Percentiles rank a stretch among this genome's conserved stretches.
phyloP scores from a whole-genome alignment of 2,113 vertebrate genomes.

The Rhodinocichla rosea region DNA sequence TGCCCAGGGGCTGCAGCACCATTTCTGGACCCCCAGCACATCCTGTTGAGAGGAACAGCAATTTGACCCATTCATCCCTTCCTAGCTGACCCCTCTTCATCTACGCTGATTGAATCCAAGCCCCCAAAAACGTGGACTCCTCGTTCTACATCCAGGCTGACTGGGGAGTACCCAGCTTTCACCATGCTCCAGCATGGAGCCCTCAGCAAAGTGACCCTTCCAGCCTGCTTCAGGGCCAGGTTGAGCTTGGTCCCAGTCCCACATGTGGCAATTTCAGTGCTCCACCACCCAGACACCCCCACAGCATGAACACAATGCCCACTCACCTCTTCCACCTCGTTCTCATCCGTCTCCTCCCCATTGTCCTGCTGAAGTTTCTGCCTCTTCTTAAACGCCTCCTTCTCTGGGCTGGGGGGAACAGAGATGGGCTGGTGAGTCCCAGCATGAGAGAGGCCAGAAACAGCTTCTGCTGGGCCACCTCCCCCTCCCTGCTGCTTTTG shows the following conservation, averaged over 20 bases:
- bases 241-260: neutral
- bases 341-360: constrained; percentile 82
- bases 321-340: constrained; percentile 84
- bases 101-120: neutral
- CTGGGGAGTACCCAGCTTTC: neutral
- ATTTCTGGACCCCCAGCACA: neutral
- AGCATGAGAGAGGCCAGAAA: rapidly evolving
- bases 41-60: neutral
- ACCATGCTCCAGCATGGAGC: neutral
- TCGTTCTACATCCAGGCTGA: neutral
- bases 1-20: neutral
- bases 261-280: rapidly evolving
- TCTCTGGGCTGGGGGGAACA: constrained; percentile 79
- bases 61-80: neutral
- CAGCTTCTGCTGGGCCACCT: rapidly evolving
- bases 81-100: neutral
- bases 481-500: neutral
- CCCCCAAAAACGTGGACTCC: neutral
- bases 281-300: neutral
- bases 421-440: neutral
- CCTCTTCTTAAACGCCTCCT: constrained; percentile 87
- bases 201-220: rapidly evolving
- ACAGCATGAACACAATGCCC: rapidly evolving
- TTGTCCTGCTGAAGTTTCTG: constrained; percentile 86
- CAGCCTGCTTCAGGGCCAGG: neutral